phyloP scores from a whole-genome alignment of 1,140 invertebrate species.

The Araneus ventricosus region DNA sequence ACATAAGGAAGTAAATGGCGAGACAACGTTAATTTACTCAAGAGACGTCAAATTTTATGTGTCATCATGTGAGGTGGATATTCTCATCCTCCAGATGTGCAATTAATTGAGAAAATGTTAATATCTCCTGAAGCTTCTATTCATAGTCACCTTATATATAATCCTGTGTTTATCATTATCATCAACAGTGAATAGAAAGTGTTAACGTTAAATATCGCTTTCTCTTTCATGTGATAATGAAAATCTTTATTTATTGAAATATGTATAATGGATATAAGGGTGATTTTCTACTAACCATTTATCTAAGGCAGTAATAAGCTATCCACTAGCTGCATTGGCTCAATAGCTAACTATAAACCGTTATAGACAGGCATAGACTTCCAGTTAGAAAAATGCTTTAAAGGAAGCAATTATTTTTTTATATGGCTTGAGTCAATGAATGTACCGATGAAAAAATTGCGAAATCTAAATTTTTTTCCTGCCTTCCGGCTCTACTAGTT shows the following conservation, averaged over 20 bases:
- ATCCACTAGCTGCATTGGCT: too few species aligned
- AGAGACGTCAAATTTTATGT: neutral
- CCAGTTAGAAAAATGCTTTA: too few species aligned
- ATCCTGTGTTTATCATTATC: neutral
- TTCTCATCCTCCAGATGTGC: neutral
- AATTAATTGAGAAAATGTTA: constrained; percentile 1
- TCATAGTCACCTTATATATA: neutral
- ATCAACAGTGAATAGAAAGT: too few species aligned
- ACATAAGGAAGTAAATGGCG: neutral
- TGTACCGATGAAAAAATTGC: too few species aligned
- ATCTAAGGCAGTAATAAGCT: too few species aligned
- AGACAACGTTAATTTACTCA: neutral
- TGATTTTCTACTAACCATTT: neutral
- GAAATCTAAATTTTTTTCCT: too few species aligned
- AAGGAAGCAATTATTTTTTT: too few species aligned
- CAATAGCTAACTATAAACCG: too few species aligned
- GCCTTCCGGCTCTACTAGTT: too few species aligned
- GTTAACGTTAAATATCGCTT: neutral
- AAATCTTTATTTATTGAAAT: neutral
- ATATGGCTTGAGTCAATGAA: too few species aligned
- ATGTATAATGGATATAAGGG: neutral
- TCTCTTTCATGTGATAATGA: neutral
- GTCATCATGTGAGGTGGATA: neutral
- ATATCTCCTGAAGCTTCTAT: neutral
- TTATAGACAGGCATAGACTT: too few species aligned